A percentile compares a stretch with the other conserved stretches of the same genome.
Evolutionary conservation across 2,113 vertebrate species (phyloP).

Genomic region (Drymodes brunneopygia): DNA sequence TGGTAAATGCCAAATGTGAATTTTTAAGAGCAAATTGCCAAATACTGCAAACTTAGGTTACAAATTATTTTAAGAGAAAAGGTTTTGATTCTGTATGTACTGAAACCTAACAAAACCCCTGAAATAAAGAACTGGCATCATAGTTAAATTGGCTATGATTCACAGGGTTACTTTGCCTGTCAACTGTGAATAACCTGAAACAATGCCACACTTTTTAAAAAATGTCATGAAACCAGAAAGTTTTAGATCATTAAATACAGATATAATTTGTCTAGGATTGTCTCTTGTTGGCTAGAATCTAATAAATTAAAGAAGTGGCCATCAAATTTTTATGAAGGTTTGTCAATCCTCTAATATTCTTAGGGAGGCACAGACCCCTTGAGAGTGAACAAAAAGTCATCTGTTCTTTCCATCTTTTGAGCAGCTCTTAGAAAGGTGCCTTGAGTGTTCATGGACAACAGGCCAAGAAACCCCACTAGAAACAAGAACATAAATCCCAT

Average conservation of each 20-base stretch:
- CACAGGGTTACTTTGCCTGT: neutral
- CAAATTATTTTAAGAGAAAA: neutral
- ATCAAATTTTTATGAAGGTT: neutral
- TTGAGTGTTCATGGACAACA: neutral
- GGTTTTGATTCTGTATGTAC: neutral
- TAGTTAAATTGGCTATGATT: neutral
- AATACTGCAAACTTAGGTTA: neutral
- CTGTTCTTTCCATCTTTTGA: neutral
- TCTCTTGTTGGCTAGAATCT: neutral
- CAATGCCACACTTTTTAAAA: neutral
- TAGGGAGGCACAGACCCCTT: fast-evolving
- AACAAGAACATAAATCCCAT: neutral
- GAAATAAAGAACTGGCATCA: neutral
- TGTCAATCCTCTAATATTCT: neutral
- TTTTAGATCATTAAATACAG: neutral
- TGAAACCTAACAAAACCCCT: neutral
- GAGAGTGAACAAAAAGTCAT: neutral
- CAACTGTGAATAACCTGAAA: neutral
- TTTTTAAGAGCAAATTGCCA: neutral
- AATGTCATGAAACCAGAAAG: neutral
- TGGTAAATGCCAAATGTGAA: neutral
- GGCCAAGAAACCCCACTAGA: fast-evolving
- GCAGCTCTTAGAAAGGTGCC: neutral
- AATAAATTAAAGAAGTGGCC: neutral
- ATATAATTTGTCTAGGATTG: fast-evolving